These are phyloP conservation scores for Venturia canescens DNA, from an alignment of 1,140 invertebrate species.

Conservation along the genomic window DNA sequence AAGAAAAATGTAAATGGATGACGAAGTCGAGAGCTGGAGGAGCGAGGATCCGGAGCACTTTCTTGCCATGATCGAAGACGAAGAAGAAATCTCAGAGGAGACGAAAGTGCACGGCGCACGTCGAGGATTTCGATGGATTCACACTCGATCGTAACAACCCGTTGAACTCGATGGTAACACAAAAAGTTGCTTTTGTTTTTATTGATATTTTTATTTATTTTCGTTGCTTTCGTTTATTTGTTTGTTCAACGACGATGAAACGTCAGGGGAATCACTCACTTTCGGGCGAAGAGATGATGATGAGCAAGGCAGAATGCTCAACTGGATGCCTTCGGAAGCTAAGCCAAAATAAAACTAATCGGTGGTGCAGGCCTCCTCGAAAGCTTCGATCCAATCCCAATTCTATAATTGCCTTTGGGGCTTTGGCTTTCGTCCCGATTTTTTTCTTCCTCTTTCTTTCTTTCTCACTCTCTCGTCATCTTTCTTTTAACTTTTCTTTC, in stretches of 20 bases:
- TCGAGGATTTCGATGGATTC: neutral
- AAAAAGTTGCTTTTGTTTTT: neutral
- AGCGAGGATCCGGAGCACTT: no score
- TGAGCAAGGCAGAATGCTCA: constrained; percentile 67
- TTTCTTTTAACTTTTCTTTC: constrained; percentile 57
- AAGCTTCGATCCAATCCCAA: constrained; percentile 71
- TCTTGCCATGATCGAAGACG: neutral
- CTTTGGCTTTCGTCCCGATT: constrained; percentile 75
- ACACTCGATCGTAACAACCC: constrained; percentile 17
- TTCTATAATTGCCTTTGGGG: constrained; percentile 75
- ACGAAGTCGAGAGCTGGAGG: no score
- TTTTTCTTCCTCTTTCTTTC: constrained; percentile 42
- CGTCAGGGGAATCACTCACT: constrained; percentile 62
- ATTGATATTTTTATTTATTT: neutral
- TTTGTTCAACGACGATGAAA: constrained; percentile 10
- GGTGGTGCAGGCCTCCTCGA: constrained; percentile 63
- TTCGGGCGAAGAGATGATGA: constrained; percentile 63
- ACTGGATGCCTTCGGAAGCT: constrained; percentile 74
- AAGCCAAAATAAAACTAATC: constrained; percentile 76
- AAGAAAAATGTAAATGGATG: no score
- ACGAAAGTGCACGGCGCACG: neutral
- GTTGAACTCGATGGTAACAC: neutral
- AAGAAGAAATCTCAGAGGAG: neutral
- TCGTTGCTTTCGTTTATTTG: neutral
- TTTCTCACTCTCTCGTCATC: constrained; percentile 47